These are phyloP conservation scores for Montipora foliosa DNA, from an alignment of 64 coral and sea anemone species.

Conservation along the genomic window DNA sequence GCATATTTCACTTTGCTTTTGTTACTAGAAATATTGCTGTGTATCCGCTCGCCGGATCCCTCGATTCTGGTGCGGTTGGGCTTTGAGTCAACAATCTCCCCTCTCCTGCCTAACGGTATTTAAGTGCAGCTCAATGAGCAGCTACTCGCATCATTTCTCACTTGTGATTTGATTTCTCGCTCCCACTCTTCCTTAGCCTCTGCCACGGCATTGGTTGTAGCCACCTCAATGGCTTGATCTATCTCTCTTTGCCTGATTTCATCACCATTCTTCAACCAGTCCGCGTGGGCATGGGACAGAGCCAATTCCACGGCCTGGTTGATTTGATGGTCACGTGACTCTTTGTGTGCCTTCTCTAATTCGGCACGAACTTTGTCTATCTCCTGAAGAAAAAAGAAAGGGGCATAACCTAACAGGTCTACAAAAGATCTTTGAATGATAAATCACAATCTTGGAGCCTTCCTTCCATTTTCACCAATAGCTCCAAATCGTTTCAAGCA, in stretches of 20 bases:
- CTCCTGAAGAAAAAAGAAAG: slow-evolving; percentile 10
- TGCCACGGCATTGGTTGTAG: slow-evolving; percentile 85
- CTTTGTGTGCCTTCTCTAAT: slow-evolving; percentile 45
- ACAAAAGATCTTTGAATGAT: neutral
- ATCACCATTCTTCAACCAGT: slow-evolving; percentile 87
- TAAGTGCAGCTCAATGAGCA: too few relatives aligned
- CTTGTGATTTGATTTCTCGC: slow-evolving; percentile 50
- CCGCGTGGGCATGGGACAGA: slow-evolving; percentile 67
- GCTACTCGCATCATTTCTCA: neutral
- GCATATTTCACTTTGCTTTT: too few relatives aligned
- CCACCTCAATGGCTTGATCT: slow-evolving; percentile 86
- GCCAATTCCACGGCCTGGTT: slow-evolving; percentile 72
- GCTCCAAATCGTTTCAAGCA: too few relatives aligned
- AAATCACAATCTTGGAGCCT: neutral
- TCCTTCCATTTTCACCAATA: neutral
- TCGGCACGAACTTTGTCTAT: slow-evolving; percentile 54
- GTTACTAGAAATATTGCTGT: too few relatives aligned
- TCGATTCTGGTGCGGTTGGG: too few relatives aligned
- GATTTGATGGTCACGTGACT: slow-evolving; percentile 44
- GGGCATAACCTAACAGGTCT: neutral
- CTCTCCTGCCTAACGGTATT: too few relatives aligned
- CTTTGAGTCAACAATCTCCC: too few relatives aligned
- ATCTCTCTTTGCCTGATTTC: slow-evolving; percentile 80
- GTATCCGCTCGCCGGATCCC: too few relatives aligned
- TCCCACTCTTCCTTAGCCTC: slow-evolving; percentile 93